A percentile compares a stretch with the other conserved stretches of the same genome.
These are phyloP conservation scores for Spilarctia lutea DNA, from an alignment of 2,888 invertebrate species.

Conservation along the genomic window DNA sequence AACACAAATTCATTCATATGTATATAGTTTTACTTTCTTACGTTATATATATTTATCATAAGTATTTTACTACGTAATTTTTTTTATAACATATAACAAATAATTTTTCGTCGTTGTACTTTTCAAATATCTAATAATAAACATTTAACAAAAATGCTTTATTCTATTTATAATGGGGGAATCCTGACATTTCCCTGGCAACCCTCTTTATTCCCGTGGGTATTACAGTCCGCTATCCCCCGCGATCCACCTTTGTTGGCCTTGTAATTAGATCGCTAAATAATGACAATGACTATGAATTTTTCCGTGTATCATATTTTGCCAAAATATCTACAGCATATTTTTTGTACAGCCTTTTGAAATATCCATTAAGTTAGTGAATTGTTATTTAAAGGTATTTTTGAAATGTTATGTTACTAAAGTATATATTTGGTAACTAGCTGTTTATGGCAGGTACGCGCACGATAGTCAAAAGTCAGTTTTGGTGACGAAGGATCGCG, in stretches of 20 bases:
- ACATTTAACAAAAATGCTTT: not conserved
- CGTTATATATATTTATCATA: too few relatives aligned
- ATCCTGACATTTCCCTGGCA: constrained; percentile 24
- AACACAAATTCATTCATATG: too few relatives aligned
- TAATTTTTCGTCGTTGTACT: too few relatives aligned
- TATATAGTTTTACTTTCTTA: too few relatives aligned
- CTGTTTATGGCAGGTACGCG: too few relatives aligned
- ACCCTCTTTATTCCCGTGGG: constrained; percentile 33
- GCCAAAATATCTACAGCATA: constrained; percentile 11
- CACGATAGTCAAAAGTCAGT: too few relatives aligned
- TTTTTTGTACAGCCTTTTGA: not conserved
- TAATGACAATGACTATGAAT: constrained; percentile 48
- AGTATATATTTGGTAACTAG: too few relatives aligned
- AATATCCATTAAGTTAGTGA: not conserved
- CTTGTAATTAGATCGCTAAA: constrained; percentile 45
- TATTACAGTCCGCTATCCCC: constrained; percentile 24
- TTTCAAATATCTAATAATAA: not conserved
- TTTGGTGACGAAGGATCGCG: too few relatives aligned
- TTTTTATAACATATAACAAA: too few relatives aligned
- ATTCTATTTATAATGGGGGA: not conserved
- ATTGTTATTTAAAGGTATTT: not conserved
- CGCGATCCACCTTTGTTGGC: constrained; percentile 38
- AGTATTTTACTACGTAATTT: too few relatives aligned
- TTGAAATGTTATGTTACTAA: too few relatives aligned
- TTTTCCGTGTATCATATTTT: constrained; percentile 44